Base-by-base conservation (phyloP, 2,113 vertebrate genomes). In the Terrapene triunguis region DNA sequence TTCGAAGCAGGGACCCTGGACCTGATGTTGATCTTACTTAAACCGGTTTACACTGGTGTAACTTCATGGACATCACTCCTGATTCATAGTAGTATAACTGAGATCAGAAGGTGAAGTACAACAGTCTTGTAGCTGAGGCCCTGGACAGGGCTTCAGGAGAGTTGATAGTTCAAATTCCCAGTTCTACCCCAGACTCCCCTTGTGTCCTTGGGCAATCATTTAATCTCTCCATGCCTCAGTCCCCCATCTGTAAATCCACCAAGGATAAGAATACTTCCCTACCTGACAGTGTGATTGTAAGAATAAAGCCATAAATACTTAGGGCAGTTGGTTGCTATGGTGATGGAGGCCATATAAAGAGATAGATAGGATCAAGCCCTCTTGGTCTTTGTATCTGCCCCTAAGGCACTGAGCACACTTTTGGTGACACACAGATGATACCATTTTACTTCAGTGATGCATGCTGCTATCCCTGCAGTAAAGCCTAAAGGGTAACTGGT, bases 31-130 rank as follows among this genome's bases (percentile, higher is more conserved):
- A 92, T 10, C 90, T 95, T 17, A 69, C 87, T 59, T 79, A 97
- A 80, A 76, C 76, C 74, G 5, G 69, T 85, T 95, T 76, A 82
- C 24, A 2, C 55, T 88, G 82, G 44, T 76, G 85, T 84, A 92
- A 91, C 87, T 92, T 89, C 59, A 95, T 80, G 27, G 44, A 90
- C 95, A 93, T 90, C 85, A 95, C 42, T 80, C 80, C 81, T 96
- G 93, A 95, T 8, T 35, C n/a, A 8, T 35, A n/a, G 62, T 16
- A 16, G 35, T 21, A n/a, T n/a, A n/a, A 69, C 3, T n/a, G 62
- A n/a, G 85, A 94, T 42, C 62, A 95, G 19, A 65, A 95, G 93
- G 80, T 90, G 90, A 78, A 53, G 59, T 91, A 81, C 57, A 96
- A 95, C n/a, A 89, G 62, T 82, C 83, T 92, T 54, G 82, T 35